Percentiles rank a stretch among this genome's conserved stretches.
phyloP scores from a whole-genome alignment of 2,888 invertebrate genomes.

The Himalopsyche anomala region DNA sequence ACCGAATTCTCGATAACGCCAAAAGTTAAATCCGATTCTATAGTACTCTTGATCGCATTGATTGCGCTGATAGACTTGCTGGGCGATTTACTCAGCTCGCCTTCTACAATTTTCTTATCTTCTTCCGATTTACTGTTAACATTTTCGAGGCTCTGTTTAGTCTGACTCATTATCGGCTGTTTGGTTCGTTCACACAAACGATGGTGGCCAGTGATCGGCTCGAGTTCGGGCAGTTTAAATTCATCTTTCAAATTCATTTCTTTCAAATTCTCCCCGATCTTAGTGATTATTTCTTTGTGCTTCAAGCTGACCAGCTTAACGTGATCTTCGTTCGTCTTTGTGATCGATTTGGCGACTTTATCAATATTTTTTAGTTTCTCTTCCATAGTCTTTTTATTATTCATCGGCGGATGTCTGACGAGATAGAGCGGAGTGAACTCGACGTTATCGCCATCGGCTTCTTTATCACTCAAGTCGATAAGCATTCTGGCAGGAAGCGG shows the following conservation, averaged over 20 bases:
- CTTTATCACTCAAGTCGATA: slow-evolving; percentile 67
- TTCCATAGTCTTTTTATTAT: slow-evolving; percentile 69
- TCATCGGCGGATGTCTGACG: slow-evolving; percentile 69
- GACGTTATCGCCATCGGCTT: neutral
- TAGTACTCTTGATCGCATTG: slow-evolving; percentile 53
- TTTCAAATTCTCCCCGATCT: slow-evolving; percentile 64
- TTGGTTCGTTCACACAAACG: slow-evolving; percentile 78
- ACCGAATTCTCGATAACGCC: slow-evolving; percentile 62
- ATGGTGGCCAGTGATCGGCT: slow-evolving; percentile 78
- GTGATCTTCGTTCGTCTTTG: slow-evolving; percentile 55
- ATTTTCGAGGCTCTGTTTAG: slow-evolving; percentile 42
- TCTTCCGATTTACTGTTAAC: slow-evolving; percentile 54
- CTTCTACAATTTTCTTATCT: slow-evolving; percentile 36
- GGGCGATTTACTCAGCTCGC: slow-evolving; percentile 48
- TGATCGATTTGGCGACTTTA: neutral
- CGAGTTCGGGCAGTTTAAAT: slow-evolving; percentile 67
- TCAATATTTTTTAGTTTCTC: slow-evolving; percentile 67
- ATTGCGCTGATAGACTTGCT: slow-evolving; percentile 53
- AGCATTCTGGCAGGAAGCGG: slow-evolving; percentile 69
- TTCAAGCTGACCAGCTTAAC: slow-evolving; percentile 61
- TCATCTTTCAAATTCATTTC: slow-evolving; percentile 62
- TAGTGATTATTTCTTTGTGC: slow-evolving; percentile 64
- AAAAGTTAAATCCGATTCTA: slow-evolving; percentile 60
- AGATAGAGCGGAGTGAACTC: slow-evolving; percentile 69
- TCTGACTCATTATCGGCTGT: slow-evolving; percentile 44